phyloP scores from a whole-genome alignment of 2,888 invertebrate species.

The Cantharis rustica region DNA sequence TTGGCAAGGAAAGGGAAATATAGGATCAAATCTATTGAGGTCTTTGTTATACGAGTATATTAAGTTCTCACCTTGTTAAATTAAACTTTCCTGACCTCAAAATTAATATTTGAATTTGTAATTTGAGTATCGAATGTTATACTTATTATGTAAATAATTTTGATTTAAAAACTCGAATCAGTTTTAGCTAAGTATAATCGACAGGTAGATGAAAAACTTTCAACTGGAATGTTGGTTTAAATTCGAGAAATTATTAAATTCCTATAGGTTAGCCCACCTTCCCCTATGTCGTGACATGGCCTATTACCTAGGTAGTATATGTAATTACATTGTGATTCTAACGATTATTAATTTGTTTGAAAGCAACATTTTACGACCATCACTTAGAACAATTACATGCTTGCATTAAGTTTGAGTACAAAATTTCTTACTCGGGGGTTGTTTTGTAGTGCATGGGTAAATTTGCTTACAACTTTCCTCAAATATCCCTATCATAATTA shows the following conservation, averaged over 20 bases:
- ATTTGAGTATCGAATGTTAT: neutral
- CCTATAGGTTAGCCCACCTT: neutral
- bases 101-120: neutral
- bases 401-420: neutral
- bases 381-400: conserved; percentile 1
- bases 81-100: neutral
- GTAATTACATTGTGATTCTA: neutral
- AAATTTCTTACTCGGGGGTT: neutral
- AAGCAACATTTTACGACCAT: neutral
- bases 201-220: too few relatives aligned
- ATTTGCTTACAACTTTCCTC: neutral
- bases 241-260: too few relatives aligned
- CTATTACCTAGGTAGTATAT: neutral
- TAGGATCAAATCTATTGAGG: neutral
- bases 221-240: too few relatives aligned
- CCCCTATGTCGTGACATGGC: neutral
- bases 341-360: conserved; percentile 4
- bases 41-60: neutral
- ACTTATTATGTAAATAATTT: neutral
- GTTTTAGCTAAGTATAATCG: too few relatives aligned
- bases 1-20: neutral
- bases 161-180: neutral
- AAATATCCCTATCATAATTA: neutral
- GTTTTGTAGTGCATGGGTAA: neutral
- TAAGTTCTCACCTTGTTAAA: neutral